Conservation (phyloP, 2,888 invertebrate genomes). For the Dryobota labecula region DNA sequence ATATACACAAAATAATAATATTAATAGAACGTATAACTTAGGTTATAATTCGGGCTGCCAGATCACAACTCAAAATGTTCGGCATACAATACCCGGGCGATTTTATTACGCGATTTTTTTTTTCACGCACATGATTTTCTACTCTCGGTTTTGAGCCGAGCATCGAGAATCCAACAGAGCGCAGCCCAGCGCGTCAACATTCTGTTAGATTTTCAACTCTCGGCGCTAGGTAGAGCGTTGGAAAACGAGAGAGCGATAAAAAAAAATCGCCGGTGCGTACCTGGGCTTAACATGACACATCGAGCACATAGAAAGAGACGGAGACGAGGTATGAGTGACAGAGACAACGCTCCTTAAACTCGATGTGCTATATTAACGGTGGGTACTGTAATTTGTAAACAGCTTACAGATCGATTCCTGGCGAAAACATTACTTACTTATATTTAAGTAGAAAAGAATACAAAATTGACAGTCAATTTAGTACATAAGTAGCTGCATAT, state of each 20-base stretch:
- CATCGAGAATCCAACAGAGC: not conserved
- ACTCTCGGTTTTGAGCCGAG: not conserved
- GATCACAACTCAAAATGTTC: slow-evolving; percentile 28
- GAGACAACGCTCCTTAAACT: not conserved
- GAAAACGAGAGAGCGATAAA: not conserved
- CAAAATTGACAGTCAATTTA: not conserved
- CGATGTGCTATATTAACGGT: not conserved
- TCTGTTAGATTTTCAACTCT: not conserved
- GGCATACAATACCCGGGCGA: not conserved
- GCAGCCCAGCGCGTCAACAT: not conserved
- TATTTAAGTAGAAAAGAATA: not conserved
- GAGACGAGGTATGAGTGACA: not conserved
- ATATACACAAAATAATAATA: slow-evolving; percentile 59
- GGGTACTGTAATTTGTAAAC: not conserved
- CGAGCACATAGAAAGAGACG: not conserved
- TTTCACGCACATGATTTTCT: not conserved
- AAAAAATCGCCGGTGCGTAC: not conserved
- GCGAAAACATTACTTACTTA: not conserved
- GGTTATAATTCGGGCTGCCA: slow-evolving; percentile 20
- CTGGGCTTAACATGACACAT: not conserved
- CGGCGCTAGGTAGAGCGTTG: not conserved
- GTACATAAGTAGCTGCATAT: not conserved
- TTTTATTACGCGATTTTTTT: not conserved
- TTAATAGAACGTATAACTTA: slow-evolving; percentile 33
- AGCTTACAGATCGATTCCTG: not conserved